These are phyloP conservation scores for Natator depressus DNA, from an alignment of 2,113 vertebrate genomes.

Conservation along the genomic window DNA sequence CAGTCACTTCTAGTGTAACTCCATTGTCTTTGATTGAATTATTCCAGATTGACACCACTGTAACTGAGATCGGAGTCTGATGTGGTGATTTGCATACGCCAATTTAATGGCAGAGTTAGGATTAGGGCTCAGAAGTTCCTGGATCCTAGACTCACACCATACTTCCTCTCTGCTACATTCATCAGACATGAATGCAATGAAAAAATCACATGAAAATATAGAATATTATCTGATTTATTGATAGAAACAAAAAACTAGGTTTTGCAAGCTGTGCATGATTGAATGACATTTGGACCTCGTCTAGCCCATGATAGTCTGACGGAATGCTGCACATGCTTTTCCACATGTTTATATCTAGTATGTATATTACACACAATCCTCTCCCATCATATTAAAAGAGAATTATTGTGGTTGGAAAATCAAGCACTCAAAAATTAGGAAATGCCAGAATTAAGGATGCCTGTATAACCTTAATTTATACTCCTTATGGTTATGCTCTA, in stretches of 20 bases:
- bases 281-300: neutral
- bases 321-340: neutral
- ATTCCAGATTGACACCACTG: neutral
- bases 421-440: neutral
- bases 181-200: neutral
- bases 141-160: neutral
- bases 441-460: neutral
- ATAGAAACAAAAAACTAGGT: neutral
- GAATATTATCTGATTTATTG: neutral
- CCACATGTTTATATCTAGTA: neutral
- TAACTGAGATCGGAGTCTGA: neutral
- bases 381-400: neutral
- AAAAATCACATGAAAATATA: neutral
- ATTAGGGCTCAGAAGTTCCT: neutral
- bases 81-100: neutral
- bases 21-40: neutral
- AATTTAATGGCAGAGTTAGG: neutral
- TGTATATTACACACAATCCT: neutral
- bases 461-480: neutral
- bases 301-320: rapidly evolving
- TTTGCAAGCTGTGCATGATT: neutral
- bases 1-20: neutral
- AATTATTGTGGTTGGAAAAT: neutral
- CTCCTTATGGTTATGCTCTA: neutral
- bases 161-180: neutral